Evolutionary conservation across 2,113 vertebrate genomes (phyloP), one percentile per base, ranked within the genome.

Genomic region (Rynchops niger): DNA sequence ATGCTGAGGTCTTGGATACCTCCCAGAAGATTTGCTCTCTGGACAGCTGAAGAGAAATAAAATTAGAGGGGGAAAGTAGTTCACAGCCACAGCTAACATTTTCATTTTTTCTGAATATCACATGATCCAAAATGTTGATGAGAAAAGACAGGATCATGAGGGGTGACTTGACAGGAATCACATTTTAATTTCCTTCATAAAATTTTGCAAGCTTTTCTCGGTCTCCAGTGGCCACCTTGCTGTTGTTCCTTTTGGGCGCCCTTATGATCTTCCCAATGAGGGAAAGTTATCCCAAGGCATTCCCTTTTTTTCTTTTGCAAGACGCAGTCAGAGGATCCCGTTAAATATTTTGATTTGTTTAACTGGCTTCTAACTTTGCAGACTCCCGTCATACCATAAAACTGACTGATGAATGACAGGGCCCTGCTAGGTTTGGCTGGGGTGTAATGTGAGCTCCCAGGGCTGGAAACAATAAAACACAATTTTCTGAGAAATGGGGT

Each of bases 401-500:
- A 77, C 47, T 71, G 34, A 53, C 77, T 93, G 82, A 95, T 81
- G 93, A 88, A 94, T 94, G 90, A 90, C 82, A 93, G 86, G 76
- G 10, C 56, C 77, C 43, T 90, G 88, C 76, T 87, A 91, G 95
- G 52, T 87, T 87, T 70, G 56, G 49, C 53, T 52, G 61, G 40
- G 47, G 56, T 70, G 82, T 91, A 93, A 96, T 45, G 70, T 53
- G 96, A 97, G 69, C 92, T 95, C 42, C 45, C 71, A 88, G 78
- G 71, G 43, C 85, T 96, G 97, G 95, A 96, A 98, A 96, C 83
- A 97, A 97, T 97, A 96, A 97, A 97, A 40, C 36, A 90, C 43
- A 85, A 90, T 96, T 95, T 98, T 97, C 86, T 56, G 80, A 96
- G 95, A 92, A 92, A 32, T 19, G 11, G 43, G 86, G 62, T 80